A percentile compares a stretch with the other conserved stretches of the same genome.
Evolutionary conservation across 2,797 vertebrate species (phyloP).

Genomic region (Notamacropus eugenii): DNA sequence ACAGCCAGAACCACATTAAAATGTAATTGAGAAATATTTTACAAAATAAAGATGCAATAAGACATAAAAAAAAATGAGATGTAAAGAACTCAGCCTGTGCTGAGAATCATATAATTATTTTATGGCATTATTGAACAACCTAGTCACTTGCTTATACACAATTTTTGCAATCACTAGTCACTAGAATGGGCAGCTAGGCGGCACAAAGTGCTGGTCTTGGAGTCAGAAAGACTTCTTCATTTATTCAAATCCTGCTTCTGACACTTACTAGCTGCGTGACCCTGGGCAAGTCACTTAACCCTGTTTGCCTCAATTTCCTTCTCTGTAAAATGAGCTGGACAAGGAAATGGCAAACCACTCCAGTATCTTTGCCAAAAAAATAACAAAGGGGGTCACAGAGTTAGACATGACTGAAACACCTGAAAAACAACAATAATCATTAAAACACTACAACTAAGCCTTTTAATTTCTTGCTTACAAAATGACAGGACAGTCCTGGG

Average conservation of each 20-base stretch:
- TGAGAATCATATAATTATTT: not conserved
- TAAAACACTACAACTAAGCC: not conserved
- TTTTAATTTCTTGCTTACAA: not conserved
- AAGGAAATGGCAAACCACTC: not conserved
- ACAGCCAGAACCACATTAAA: too few relatives aligned
- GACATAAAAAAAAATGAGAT: conserved; percentile 3
- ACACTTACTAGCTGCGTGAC: not conserved
- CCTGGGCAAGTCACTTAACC: not conserved
- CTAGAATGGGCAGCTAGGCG: not conserved
- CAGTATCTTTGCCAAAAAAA: not conserved
- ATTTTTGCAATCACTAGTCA: conserved; percentile 28
- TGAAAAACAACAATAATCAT: not conserved
- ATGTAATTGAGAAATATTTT: too few relatives aligned
- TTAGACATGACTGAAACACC: not conserved
- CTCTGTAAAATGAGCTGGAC: not conserved
- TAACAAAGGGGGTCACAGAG: not conserved
- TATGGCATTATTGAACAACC: not conserved
- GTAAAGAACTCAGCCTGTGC: conserved; percentile 35
- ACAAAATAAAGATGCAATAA: too few relatives aligned
- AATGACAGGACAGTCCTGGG: conserved; percentile 4
- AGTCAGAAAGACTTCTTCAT: not conserved
- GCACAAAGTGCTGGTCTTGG: not conserved
- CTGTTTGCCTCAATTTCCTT: not conserved
- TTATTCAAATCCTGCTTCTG: not conserved
- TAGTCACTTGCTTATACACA: not conserved